A percentile compares a stretch with the other conserved stretches of the same genome.
Evolutionary conservation across 53 echinoderm and acorn worm genomes (phyloP).

Genomic region (Patiria pectinifera): DNA sequence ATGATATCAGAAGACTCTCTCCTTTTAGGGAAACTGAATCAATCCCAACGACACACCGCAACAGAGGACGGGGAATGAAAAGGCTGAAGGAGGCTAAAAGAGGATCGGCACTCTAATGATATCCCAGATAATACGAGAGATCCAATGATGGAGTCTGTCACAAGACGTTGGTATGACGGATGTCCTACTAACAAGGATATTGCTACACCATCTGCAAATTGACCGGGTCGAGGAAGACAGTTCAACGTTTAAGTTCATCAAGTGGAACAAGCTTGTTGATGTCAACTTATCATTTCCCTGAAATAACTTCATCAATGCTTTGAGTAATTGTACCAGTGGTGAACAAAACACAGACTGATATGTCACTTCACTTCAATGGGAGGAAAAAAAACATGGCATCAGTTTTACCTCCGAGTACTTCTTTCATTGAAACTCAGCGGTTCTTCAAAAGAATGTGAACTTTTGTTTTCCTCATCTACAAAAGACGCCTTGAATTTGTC

Average conservation of each 20-base stretch:
- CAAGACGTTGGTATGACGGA: conserved; percentile 27
- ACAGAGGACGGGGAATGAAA: background rate
- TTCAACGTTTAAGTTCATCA: background rate
- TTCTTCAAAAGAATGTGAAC: background rate
- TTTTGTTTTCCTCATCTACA: background rate
- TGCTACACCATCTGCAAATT: conserved; percentile 16
- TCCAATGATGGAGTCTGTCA: conserved; percentile 23
- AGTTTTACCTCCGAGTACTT: background rate
- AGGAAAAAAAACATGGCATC: background rate
- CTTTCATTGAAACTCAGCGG: background rate
- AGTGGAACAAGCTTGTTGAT: background rate
- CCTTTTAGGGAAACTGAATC: background rate
- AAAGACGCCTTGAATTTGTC: background rate
- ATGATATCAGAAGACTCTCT: background rate
- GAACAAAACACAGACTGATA: background rate
- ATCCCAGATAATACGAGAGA: conserved; percentile 9
- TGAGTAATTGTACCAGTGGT: background rate
- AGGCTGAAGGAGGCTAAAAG: background rate
- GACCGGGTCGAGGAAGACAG: background rate
- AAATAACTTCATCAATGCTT: background rate
- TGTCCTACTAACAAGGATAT: conserved; percentile 14
- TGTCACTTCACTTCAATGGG: background rate
- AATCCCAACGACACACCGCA: background rate
- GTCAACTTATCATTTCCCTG: background rate
- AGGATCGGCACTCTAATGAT: background rate